Base-by-base conservation (phyloP, 1,140 invertebrate species). In the Cylas formicarius region DNA sequence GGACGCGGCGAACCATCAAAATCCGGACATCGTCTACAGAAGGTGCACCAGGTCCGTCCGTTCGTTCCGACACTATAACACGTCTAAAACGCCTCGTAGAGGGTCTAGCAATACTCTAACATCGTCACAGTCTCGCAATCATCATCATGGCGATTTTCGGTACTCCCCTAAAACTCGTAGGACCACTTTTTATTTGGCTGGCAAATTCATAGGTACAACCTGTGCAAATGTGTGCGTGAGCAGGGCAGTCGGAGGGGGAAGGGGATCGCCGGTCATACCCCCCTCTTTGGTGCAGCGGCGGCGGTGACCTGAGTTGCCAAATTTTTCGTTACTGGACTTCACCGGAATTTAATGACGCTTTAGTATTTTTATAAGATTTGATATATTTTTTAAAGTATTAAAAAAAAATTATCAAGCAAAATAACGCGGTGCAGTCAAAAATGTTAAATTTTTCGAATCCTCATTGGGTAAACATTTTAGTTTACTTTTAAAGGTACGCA, bases 71-170 rank as follows among this genome's bases (percentile, higher is more conserved):
- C 53, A 48, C 47, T 10, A 23, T 51, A 53, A 53, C 52, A 60
- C 59, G 63, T 63, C 63, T 65, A 65, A 65, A 61, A 63, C 48
- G 57, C 57, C 55, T 55, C 53, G 57, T 61, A 62, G 61, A 59
- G n/a, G n/a, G 61, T 63, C 63, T 65, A 65, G 63, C 57, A 65
- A 65, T 63, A 65, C 63, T 65, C 63, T 65, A 65, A 65, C 61
- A 54, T 58, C 58, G 57, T 58, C 62, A 62, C 59, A 50, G 56
- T n/a, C n/a, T n/a, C n/a, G n/a, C n/a, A n/a, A n/a, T n/a, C n/a
- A n/a, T n/a, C n/a, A n/a, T n/a, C n/a, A n/a, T n/a, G n/a, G n/a
- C n/a, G n/a, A n/a, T n/a, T 62, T 58, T 55, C 54, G 56, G 53
- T 61, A 61, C 52, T 59, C 59, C 62, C 59, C 63, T 56, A 59